phyloP scores from a whole-genome alignment of 2,888 invertebrate genomes.

The Chironomus tentans region DNA sequence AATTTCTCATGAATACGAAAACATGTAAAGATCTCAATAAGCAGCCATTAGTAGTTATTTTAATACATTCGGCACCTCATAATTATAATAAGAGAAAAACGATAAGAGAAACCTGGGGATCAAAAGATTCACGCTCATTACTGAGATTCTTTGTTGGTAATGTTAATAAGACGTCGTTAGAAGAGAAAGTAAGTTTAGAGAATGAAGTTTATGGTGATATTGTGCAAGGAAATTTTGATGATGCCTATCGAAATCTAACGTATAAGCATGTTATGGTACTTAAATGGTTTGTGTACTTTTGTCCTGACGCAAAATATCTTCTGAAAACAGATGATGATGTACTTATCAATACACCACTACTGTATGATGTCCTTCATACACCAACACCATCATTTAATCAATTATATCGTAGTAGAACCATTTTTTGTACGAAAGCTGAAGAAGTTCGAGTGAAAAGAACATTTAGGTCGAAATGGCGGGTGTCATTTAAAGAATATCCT shows the following conservation, averaged over 20 bases:
- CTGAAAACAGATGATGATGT: slow-evolving; percentile 73
- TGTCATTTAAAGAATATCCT: slow-evolving; percentile 57
- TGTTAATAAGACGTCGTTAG: slow-evolving; percentile 39
- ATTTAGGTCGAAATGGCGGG: slow-evolving; percentile 67
- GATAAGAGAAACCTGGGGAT: slow-evolving; percentile 69
- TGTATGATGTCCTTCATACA: slow-evolving; percentile 46
- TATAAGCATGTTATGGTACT: slow-evolving; percentile 76
- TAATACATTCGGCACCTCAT: slow-evolving; percentile 59
- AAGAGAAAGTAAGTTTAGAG: slow-evolving; percentile 44
- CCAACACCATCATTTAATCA: slow-evolving; percentile 30
- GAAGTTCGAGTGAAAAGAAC: slow-evolving; percentile 49
- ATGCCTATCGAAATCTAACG: slow-evolving; percentile 72
- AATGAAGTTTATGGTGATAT: slow-evolving; percentile 53
- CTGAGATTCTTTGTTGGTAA: slow-evolving; percentile 60
- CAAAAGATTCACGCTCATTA: slow-evolving; percentile 45
- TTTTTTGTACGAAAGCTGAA: slow-evolving; percentile 52
- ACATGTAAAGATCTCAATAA: slow-evolving; percentile 43
- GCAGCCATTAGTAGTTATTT: slow-evolving; percentile 49
- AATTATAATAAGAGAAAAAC: slow-evolving; percentile 53
- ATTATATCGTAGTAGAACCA: slow-evolving; percentile 36
- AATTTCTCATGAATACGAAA: slow-evolving; percentile 51
- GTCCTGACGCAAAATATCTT: slow-evolving; percentile 56
- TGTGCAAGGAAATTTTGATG: slow-evolving; percentile 66
- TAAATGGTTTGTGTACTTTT: slow-evolving; percentile 66
- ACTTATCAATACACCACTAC: slow-evolving; percentile 56